Percentiles rank a stretch among this genome's conserved stretches.
Evolutionary conservation across 2,797 vertebrate genomes (phyloP).

Genomic region (Semotilus atromaculatus): DNA sequence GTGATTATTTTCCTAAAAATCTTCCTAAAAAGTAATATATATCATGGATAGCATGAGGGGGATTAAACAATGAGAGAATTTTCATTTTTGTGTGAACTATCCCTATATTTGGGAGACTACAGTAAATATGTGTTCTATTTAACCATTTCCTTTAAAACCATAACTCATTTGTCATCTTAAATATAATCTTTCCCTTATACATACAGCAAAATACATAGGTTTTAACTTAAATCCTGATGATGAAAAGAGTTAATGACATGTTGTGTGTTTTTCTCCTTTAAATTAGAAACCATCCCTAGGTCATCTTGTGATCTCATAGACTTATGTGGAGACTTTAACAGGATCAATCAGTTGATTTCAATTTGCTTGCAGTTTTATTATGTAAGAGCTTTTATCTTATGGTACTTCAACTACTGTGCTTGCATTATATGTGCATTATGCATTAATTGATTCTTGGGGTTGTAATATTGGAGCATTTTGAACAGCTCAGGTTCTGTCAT

Average conservation of each 20-base stretch:
- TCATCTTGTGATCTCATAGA: background rate
- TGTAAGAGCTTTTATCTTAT: conserved; percentile 16
- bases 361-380: background rate
- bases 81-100: background rate
- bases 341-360: conserved; percentile 12
- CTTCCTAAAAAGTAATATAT: background rate
- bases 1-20: no score
- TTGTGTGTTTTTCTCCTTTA: background rate
- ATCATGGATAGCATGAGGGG: background rate
- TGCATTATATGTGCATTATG: conserved; percentile 19
- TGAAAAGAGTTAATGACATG: background rate
- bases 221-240: background rate
- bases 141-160: background rate
- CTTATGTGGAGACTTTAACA: background rate
- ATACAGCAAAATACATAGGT: background rate
- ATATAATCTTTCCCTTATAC: background rate
- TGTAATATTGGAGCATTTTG: background rate
- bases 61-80: background rate
- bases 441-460: conserved; percentile 2
- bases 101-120: background rate
- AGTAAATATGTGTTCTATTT: background rate
- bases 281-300: background rate
- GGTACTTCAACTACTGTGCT: background rate
- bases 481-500: background rate
- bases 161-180: background rate